Conservation (phyloP, 2,113 vertebrate species). For the Oostethus manadensis region DNA sequence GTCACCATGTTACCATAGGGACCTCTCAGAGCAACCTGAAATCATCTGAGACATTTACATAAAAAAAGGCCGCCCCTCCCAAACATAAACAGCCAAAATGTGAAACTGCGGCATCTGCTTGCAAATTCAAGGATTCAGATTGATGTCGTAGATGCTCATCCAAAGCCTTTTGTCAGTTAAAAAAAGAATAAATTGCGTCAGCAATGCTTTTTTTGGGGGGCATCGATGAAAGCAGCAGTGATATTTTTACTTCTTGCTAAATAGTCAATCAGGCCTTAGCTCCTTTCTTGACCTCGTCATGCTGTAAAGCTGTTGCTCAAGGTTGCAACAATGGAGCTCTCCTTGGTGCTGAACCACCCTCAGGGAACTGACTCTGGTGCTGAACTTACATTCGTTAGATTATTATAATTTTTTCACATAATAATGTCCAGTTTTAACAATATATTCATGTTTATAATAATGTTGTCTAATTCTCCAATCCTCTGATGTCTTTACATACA, state of each 20-base stretch:
- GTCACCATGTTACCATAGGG: not conserved
- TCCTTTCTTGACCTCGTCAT: not conserved
- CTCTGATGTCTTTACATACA: too few species aligned
- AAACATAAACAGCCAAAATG: not conserved
- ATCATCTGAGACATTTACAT: not conserved
- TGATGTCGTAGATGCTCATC: not conserved
- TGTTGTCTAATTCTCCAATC: too few species aligned
- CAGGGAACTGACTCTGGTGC: conserved; percentile 1
- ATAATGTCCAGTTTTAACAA: too few species aligned
- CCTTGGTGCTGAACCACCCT: conserved; percentile 4
- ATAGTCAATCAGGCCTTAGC: not conserved
- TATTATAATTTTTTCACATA: too few species aligned
- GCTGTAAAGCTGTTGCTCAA: too few species aligned
- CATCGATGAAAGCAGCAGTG: not conserved
- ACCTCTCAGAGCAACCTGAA: not conserved
- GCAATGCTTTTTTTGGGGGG: conserved; percentile 1
- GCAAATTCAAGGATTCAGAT: not conserved
- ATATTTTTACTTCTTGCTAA: not conserved
- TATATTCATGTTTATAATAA: too few species aligned
- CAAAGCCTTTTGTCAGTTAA: not conserved
- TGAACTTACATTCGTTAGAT: not conserved
- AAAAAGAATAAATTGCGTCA: conserved; percentile 7
- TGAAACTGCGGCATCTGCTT: not conserved
- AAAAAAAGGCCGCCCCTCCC: too few species aligned
- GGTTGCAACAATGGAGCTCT: conserved; percentile 2